Base-by-base conservation (phyloP, 2,797 vertebrate species). In the Falco peregrinus region DNA sequence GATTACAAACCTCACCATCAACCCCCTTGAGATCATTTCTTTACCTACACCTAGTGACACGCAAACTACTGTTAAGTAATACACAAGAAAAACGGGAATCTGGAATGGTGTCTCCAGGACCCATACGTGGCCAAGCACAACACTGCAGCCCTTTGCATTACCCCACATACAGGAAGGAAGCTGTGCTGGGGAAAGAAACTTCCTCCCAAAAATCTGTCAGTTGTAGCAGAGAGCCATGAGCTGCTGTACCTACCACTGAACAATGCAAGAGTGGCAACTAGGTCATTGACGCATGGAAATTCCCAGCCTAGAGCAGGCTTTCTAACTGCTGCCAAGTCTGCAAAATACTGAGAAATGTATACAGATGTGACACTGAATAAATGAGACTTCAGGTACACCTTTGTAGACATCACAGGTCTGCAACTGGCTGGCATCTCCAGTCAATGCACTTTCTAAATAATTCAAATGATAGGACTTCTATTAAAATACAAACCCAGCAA, bases 101-200 rank as follows among this genome's bases (percentile, higher is more conserved):
- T 64, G 33, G 57, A 71, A 60, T 1, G 2, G 16, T 20, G 18
- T 29, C 57, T 60, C 22, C 57, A 68, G 67, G 35, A 56, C 22
- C 22, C 10, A 17, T 0, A 7, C 15, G 1, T 1, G 35, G 64
- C 54, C 82, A 35, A 69, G 54, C 35, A 28, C 18, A 19, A 56
- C 45, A 20, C 14, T 6, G 21, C 79, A 92, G 37, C n/a, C 26
- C n/a, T 61, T 6, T 5, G 50, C 18, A 12, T 2, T 11, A 48
- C 8, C 41, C 18, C 1, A 4, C 0, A 2, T 0, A 15, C 0
- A 1, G 17, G 29, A 20, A 69, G 31, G 14, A 33, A 53, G 21
- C 28, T 41, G 13, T 12, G 18, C 60, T 70, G 43, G 10, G 13
- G 18, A 29, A 31, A 35, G 25, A 22, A 4, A 6, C 1, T 0